Base-by-base conservation (phyloP, 1,140 invertebrate genomes). In the Elymnias hypermnestra region DNA sequence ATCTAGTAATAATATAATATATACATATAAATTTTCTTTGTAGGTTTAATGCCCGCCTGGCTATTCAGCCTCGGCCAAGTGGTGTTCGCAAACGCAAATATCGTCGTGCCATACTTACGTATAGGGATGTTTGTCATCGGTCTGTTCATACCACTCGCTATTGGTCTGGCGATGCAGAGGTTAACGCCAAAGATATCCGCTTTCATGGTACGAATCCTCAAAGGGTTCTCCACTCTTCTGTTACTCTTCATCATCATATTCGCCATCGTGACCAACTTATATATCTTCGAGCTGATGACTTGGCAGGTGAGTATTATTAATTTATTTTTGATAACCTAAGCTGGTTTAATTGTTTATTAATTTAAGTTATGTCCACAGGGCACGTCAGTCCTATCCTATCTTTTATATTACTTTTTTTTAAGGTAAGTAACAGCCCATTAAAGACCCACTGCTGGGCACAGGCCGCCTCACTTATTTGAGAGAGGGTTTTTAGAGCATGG, bases 1-100 rank as follows among this genome's bases (percentile, higher is more conserved):
- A 6, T 8, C 3, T 8, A 8, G 18, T 3, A 18, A n/a, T 1
- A 8, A 18, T 17, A 5, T 35, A n/a, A 8, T 17, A 17, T 13
- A 17, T n/a, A 7, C n/a, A 23, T 13, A 31, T 15, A 2, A 26
- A 23, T 2, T 41, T 54, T 39, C 37, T 22, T 55, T 87, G 4
- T 79, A 96, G 95, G 87, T n/a, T 94, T 97, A 86, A 97, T 99
- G 89, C 97, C 97, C 0, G 72, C 96, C 1, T 99, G 97, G 97
- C 85, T 97, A n/a, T 95, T 97, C 67, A 95, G 95, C 0, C 87
- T 99, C n/a, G 97, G 97, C 0, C 89, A 88, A 53, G 86, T 91
- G 10, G 91, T 98, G n/a, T 94, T 96, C 63, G 83, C 88, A 0
- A 87, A 90, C 44, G 92, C 89, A 0, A 83, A 91, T 37, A 88